A percentile compares a stretch with the other conserved stretches of the same genome.
phyloP scores from a whole-genome alignment of 1,140 invertebrate species.

The Penaeus chinensis region DNA sequence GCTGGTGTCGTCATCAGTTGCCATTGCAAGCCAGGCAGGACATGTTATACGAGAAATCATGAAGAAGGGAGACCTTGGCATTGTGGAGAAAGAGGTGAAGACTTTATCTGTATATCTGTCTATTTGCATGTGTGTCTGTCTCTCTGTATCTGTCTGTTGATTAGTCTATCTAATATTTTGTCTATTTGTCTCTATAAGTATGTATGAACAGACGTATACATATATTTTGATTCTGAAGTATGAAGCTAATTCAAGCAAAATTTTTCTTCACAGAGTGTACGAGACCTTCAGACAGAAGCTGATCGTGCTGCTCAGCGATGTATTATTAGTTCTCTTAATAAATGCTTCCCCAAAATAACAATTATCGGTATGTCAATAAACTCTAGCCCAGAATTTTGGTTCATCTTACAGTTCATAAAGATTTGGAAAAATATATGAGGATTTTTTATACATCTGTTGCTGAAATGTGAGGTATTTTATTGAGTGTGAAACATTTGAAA shows the following conservation, averaged over 20 bases:
- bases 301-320: slow-evolving; percentile 93
- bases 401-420: neutral
- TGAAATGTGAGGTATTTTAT: too few relatives aligned
- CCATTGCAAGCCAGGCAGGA: slow-evolving; percentile 83
- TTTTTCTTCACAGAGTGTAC: slow-evolving; percentile 76
- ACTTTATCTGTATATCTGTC: neutral
- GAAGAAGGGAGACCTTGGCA: slow-evolving; percentile 86
- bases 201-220: too few relatives aligned
- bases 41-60: slow-evolving; percentile 91
- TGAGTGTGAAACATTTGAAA: too few relatives aligned
- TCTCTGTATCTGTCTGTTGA: neutral
- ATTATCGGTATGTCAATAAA: slow-evolving; percentile 90
- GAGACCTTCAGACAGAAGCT: slow-evolving; percentile 97
- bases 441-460: too few relatives aligned
- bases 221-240: too few relatives aligned
- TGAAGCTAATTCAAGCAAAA: neutral
- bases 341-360: slow-evolving; percentile 84
- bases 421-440: neutral
- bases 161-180: too few relatives aligned
- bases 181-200: too few relatives aligned
- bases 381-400: neutral
- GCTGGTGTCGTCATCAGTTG: slow-evolving; percentile 81
- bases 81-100: slow-evolving; percentile 84
- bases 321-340: slow-evolving; percentile 86
- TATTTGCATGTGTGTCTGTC: slow-evolving; percentile 3